Percentiles rank a stretch among this genome's conserved stretches.
These are phyloP conservation scores for Diplolepis rosae DNA, from an alignment of 2,888 invertebrate species.

Conservation along the genomic window DNA sequence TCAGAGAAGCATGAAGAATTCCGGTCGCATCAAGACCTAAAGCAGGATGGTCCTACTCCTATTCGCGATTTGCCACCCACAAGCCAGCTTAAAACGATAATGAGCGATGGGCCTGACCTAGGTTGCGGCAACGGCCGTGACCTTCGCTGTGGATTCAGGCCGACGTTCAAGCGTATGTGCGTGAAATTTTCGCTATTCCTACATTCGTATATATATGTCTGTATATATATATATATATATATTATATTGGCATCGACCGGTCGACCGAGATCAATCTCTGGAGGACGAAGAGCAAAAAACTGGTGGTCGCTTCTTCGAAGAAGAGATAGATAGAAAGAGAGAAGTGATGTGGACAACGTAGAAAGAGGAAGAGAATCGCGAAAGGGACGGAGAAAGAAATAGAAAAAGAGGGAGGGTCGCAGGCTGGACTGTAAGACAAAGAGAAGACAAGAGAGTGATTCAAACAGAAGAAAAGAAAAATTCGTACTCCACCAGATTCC, in stretches of 20 bases:
- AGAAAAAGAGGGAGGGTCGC: slow-evolving; percentile 33
- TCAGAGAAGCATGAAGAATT: slow-evolving; percentile 18
- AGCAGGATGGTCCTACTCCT: slow-evolving; percentile 37
- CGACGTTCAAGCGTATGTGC: slow-evolving; percentile 44
- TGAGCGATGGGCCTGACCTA: slow-evolving; percentile 71
- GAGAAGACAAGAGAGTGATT: slow-evolving; percentile 27
- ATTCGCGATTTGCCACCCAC: slow-evolving; percentile 47
- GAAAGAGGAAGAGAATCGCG: slow-evolving; percentile 37
- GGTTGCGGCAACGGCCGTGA: slow-evolving; percentile 68
- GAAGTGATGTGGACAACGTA: slow-evolving; percentile 30
- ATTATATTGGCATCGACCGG: slow-evolving; percentile 49
- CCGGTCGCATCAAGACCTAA: slow-evolving; percentile 22
- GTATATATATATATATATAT: background rate
- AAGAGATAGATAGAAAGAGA: slow-evolving; percentile 42
- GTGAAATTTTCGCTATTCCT: slow-evolving; percentile 49
- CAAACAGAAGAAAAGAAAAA: slow-evolving; percentile 34
- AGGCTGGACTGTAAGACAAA: slow-evolving; percentile 32
- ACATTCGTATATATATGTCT: background rate
- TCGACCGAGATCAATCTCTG: slow-evolving; percentile 60
- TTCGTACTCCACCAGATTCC: slow-evolving; percentile 50
- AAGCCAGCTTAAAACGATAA: slow-evolving; percentile 58
- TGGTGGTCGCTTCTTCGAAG: slow-evolving; percentile 51
- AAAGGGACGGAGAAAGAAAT: slow-evolving; percentile 33
- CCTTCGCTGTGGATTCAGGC: slow-evolving; percentile 64
- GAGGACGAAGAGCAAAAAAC: slow-evolving; percentile 56